Evolutionary conservation across 1,140 invertebrate genomes (phyloP).

Genomic region (Pemphigus obesinymphae): DNA sequence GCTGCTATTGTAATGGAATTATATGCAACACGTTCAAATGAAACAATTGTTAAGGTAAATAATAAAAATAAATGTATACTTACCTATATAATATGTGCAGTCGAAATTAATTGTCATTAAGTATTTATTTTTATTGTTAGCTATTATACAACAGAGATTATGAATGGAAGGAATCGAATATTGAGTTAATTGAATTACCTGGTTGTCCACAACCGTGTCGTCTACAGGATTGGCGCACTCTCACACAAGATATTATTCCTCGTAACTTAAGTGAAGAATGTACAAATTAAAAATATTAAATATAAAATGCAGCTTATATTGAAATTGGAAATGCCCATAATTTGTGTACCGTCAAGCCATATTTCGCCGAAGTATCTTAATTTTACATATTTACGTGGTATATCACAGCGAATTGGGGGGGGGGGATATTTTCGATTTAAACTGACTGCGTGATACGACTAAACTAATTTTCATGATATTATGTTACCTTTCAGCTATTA

Average conservation of each 20-base stretch:
- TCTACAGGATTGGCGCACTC: constrained; percentile 35
- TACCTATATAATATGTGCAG: too few relatives aligned
- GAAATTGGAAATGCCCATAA: too few relatives aligned
- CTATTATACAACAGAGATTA: constrained; percentile 32
- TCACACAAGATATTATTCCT: constrained; percentile 31
- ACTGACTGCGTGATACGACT: too few relatives aligned
- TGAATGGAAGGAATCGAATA: constrained; percentile 36
- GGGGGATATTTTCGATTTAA: too few relatives aligned
- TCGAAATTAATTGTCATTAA: background rate
- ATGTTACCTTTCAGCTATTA: too few relatives aligned
- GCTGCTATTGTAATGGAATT: constrained; percentile 26
- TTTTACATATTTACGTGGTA: too few relatives aligned
- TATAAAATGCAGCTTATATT: too few relatives aligned
- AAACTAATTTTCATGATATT: too few relatives aligned
- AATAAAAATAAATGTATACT: background rate
- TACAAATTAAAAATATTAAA: constrained; percentile 18
- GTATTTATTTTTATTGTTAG: constrained; percentile 13
- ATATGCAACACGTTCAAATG: too few relatives aligned
- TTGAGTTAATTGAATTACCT: constrained; percentile 30
- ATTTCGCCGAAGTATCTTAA: too few relatives aligned
- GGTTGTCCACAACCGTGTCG: constrained; percentile 31
- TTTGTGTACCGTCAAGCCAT: too few relatives aligned
- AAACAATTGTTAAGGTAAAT: constrained; percentile 23
- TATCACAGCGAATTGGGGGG: too few relatives aligned
- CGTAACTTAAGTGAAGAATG: constrained; percentile 33